These are phyloP conservation scores for Sinotaia quadrata DNA, from an alignment of 2,888 invertebrate genomes.

Conservation along the genomic window DNA sequence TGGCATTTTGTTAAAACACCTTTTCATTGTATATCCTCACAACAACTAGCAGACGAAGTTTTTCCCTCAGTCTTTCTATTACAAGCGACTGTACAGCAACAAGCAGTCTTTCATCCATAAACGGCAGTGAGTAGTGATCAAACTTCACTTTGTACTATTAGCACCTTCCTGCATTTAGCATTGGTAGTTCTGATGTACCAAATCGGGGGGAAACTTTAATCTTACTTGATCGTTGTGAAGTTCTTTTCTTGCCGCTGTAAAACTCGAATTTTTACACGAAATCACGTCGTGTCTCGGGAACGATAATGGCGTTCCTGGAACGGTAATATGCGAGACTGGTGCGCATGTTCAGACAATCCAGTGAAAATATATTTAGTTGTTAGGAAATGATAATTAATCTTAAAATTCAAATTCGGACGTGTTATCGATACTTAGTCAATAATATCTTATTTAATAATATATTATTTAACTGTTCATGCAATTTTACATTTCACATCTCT, in stretches of 20 bases:
- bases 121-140: constrained; percentile 10
- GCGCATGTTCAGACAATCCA: constrained; percentile 55
- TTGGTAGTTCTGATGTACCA: too few relatives aligned
- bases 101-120: constrained; percentile 10
- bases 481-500: too few relatives aligned
- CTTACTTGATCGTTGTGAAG: background rate
- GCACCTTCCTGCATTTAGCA: too few relatives aligned
- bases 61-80: constrained; percentile 7
- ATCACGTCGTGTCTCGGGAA: constrained; percentile 68
- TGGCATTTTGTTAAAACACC: too few relatives aligned
- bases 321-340: constrained; percentile 69
- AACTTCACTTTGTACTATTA: too few relatives aligned
- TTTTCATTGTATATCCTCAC: too few relatives aligned
- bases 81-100: background rate
- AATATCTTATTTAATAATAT: too few relatives aligned
- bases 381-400: too few relatives aligned
- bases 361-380: background rate
- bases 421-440: too few relatives aligned
- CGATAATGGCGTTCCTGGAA: constrained; percentile 68
- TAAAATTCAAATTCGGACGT: too few relatives aligned
- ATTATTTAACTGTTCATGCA: too few relatives aligned
- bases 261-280: constrained; percentile 52
- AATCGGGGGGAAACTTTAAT: too few relatives aligned
- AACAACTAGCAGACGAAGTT: constrained; percentile 37
- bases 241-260: constrained; percentile 41